These are phyloP conservation scores for Bimastos eiseni DNA, from an alignment of 2,888 invertebrate species.

Conservation along the genomic window DNA sequence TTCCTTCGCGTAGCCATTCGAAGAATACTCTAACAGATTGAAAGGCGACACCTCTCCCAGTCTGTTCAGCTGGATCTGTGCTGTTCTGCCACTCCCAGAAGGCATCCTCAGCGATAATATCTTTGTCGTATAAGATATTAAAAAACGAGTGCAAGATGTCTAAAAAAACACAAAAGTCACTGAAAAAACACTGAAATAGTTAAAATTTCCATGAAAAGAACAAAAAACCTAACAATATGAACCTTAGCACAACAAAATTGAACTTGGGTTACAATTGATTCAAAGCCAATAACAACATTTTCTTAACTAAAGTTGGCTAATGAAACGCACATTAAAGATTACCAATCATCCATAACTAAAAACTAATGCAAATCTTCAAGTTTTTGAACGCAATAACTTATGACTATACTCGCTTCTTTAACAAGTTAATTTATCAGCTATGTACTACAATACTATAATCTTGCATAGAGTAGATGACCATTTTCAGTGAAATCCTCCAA, in stretches of 20 bases:
- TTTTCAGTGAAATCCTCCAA: neutral
- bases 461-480: neutral
- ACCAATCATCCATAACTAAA: neutral
- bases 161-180: slow-evolving; percentile 60
- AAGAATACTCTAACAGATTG: slow-evolving; percentile 71
- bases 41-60: slow-evolving; percentile 79
- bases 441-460: no score
- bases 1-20: slow-evolving; percentile 8
- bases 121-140: slow-evolving; percentile 77
- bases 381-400: no score
- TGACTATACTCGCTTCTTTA: no score
- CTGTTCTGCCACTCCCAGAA: slow-evolving; percentile 79
- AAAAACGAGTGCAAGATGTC: slow-evolving; percentile 78
- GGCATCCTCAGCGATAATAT: slow-evolving; percentile 78
- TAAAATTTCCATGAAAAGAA: neutral
- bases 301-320: neutral
- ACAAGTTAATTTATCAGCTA: no score
- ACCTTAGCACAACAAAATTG: neutral
- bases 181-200: neutral
- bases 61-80: slow-evolving; percentile 72
- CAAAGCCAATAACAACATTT: neutral
- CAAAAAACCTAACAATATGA: neutral
- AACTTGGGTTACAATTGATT: neutral
- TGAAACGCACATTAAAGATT: neutral
- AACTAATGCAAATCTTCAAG: neutral